phyloP scores from a whole-genome alignment of 2,113 vertebrate genomes.

The Haemorhous mexicanus region DNA sequence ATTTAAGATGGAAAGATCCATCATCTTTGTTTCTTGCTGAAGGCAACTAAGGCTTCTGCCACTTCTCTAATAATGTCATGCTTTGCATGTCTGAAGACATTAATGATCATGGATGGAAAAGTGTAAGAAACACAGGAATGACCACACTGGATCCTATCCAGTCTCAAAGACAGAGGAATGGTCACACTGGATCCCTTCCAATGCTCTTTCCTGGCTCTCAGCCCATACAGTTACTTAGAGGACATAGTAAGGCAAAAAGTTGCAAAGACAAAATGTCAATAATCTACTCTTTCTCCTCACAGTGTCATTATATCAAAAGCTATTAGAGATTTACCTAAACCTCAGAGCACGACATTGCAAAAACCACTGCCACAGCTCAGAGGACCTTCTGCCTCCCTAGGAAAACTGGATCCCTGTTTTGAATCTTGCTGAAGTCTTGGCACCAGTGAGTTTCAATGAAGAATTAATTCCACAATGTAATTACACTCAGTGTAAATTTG shows the following conservation, averaged over 20 bases:
- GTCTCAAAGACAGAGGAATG: neutral
- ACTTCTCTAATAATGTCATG: neutral
- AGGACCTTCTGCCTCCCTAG: neutral
- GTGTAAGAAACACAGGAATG: neutral
- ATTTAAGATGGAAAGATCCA: neutral
- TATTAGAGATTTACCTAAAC: neutral
- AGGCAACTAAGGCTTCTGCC: neutral
- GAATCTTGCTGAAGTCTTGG: neutral
- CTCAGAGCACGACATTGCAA: neutral
- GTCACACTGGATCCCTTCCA: neutral
- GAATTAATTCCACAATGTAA: conserved; percentile 33
- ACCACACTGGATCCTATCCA: neutral
- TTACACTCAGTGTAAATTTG: neutral
- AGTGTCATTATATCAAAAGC: neutral
- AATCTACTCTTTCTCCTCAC: neutral
- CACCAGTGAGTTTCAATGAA: neutral
- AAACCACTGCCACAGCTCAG: neutral
- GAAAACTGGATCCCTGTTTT: neutral
- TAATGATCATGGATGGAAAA: neutral
- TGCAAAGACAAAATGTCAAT: neutral
- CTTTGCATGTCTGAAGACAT: neutral
- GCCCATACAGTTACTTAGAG: neutral
- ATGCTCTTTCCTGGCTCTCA: neutral
- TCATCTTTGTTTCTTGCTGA: neutral
- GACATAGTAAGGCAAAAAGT: neutral